Conservation (phyloP, 2,113 vertebrate species). For the Apeltes quadracus region DNA sequence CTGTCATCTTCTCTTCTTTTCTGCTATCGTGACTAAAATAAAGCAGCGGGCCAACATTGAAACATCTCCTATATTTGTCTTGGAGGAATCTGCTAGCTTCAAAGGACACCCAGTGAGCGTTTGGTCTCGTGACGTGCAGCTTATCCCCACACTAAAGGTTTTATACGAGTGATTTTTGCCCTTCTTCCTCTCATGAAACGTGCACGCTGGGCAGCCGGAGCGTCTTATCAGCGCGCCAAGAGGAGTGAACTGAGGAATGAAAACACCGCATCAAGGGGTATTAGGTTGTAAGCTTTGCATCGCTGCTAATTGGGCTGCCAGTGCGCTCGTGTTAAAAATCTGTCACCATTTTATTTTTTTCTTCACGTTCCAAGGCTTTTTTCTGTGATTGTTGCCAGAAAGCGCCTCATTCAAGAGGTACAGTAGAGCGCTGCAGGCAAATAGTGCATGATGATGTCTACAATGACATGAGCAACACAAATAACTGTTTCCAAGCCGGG, state of each 20-base stretch:
- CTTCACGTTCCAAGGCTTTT: conserved; percentile 30
- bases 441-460: conserved; percentile 13
- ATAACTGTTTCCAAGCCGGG: conserved; percentile 9
- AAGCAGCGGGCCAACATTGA: conserved; percentile 52
- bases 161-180: conserved; percentile 35
- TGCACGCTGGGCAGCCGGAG: conserved; percentile 52
- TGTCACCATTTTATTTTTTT: conserved; percentile 41
- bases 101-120: conserved; percentile 61
- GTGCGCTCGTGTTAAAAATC: conserved; percentile 51
- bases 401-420: conserved; percentile 39
- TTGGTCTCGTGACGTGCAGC: conserved; percentile 70
- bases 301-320: conserved; percentile 63
- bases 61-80: conserved; percentile 57
- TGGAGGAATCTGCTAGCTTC: conserved; percentile 64
- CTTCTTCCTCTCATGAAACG: conserved; percentile 48
- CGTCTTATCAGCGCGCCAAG: conserved; percentile 49
- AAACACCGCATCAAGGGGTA: conserved; percentile 64
- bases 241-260: conserved; percentile 38
- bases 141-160: conserved; percentile 67
- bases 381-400: conserved; percentile 44
- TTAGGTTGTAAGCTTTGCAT: conserved; percentile 63
- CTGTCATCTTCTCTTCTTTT: conserved; percentile 52
- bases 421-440: conserved; percentile 32
- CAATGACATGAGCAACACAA: conserved; percentile 35
- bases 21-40: conserved; percentile 46